These are phyloP conservation scores for Orycteropus afer DNA, from an alignment of 2,113 vertebrate species.

Conservation along the genomic window DNA sequence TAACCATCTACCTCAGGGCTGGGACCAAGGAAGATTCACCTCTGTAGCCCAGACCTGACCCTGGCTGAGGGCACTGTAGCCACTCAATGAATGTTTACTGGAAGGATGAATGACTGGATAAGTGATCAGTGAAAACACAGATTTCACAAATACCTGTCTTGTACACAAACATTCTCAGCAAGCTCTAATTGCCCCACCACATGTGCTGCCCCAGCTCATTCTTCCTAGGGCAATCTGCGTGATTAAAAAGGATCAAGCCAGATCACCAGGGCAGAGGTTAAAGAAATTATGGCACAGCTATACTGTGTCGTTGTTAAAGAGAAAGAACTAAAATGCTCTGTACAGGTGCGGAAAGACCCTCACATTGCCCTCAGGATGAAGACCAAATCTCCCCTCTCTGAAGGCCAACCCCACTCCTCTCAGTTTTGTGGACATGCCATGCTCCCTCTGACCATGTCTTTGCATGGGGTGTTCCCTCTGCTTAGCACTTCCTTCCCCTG, in stretches of 20 bases:
- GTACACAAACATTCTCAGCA: not conserved
- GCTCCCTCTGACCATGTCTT: not conserved
- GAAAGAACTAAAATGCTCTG: not conserved
- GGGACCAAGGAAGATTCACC: not conserved
- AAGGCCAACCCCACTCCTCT: not conserved
- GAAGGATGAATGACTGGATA: not conserved
- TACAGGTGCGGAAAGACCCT: not conserved
- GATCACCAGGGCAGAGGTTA: not conserved
- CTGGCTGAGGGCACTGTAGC: not conserved
- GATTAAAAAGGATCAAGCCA: not conserved
- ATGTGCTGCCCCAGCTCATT: not conserved
- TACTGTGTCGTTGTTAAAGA: not conserved
- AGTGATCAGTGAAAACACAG: not conserved
- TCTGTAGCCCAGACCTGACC: not conserved
- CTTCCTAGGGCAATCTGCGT: not conserved
- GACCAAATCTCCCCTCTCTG: not conserved
- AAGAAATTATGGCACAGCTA: not conserved
- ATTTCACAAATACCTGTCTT: not conserved
- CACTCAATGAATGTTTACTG: not conserved
- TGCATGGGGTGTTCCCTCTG: not conserved
- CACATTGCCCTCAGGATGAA: not conserved
- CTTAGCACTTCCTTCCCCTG: not conserved
- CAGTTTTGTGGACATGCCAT: not conserved
- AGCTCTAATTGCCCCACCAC: not conserved
- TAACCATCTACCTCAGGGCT: not conserved